Percentiles rank a stretch among this genome's conserved stretches.
Conservation (phyloP, 2,113 vertebrate species). For the Sander lucioperca region DNA sequence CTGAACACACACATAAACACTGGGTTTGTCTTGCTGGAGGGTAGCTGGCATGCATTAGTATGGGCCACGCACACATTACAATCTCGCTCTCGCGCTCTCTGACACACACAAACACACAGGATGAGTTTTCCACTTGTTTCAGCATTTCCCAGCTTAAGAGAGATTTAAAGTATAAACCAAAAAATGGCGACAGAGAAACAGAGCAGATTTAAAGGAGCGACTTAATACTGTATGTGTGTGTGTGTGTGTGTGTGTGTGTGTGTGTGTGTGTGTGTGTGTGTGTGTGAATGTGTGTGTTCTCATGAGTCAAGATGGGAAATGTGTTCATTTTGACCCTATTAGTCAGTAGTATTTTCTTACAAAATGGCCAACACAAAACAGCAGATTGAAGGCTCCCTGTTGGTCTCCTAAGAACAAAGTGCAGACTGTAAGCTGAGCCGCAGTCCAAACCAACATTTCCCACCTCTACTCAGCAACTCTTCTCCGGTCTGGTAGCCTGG, state of each 20-base stretch:
- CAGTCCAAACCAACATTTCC: constrained; percentile 3
- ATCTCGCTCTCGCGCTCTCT: not conserved
- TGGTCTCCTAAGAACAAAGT: not conserved
- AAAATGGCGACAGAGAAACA: constrained; percentile 12
- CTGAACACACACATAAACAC: constrained; percentile 33
- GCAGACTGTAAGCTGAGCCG: not conserved
- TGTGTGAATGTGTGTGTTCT: constrained; percentile 6
- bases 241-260: constrained; percentile 12
- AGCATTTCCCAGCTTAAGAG: constrained; percentile 50
- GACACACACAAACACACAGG: constrained; percentile 26
- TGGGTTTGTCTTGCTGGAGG: constrained; percentile 39
- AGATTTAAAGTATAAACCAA: constrained; percentile 21
- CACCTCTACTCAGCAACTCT: constrained; percentile 13
- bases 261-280: not conserved
- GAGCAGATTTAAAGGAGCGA: constrained; percentile 14
- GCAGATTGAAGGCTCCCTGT: not conserved
- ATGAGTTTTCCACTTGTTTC: constrained; percentile 47
- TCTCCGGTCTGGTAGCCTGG: not conserved
- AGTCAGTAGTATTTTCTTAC: not conserved
- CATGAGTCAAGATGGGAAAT: not conserved
- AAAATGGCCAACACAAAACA: not conserved
- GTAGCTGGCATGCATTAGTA: constrained; percentile 20
- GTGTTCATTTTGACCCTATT: not conserved
- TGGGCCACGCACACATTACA: not conserved
- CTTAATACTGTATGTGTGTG: not conserved